These are phyloP conservation scores for Drosophila mojavensis DNA, from an alignment of 1,140 invertebrate species.

Conservation along the genomic window DNA sequence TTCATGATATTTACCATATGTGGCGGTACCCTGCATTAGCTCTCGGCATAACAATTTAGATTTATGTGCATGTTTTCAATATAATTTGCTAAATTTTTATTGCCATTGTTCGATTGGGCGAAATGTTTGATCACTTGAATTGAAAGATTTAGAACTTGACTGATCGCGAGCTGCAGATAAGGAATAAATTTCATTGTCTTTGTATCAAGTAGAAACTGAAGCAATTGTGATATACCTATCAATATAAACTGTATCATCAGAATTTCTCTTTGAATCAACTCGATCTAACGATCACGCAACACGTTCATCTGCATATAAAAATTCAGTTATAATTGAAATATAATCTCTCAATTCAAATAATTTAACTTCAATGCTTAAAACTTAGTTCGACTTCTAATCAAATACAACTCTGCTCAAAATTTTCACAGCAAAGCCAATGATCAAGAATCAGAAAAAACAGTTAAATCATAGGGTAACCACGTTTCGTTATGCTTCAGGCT, in stretches of 20 bases:
- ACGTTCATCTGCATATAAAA: no score
- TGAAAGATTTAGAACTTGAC: background rate
- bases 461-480: conserved; percentile 65
- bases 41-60: conserved; percentile 58
- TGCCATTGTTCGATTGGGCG: conserved; percentile 45
- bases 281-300: no score
- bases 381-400: background rate
- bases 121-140: conserved; percentile 24
- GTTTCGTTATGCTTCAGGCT: conserved; percentile 52
- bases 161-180: background rate
- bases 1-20: conserved; percentile 42
- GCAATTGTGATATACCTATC: no score
- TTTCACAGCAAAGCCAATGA: conserved; percentile 2
- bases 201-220: no score
- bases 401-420: background rate
- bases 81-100: conserved; percentile 37
- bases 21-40: conserved; percentile 4
- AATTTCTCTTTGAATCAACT: no score
- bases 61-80: conserved; percentile 53
- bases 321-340: background rate
- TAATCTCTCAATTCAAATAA: background rate
- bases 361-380: background rate
- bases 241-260: no score
- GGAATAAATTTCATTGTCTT: background rate
- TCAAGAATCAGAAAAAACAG: background rate